A percentile compares a stretch with the other conserved stretches of the same genome.
Conservation (phyloP, 2,797 vertebrate genomes). For the Helicolenus hilgendorfi region DNA sequence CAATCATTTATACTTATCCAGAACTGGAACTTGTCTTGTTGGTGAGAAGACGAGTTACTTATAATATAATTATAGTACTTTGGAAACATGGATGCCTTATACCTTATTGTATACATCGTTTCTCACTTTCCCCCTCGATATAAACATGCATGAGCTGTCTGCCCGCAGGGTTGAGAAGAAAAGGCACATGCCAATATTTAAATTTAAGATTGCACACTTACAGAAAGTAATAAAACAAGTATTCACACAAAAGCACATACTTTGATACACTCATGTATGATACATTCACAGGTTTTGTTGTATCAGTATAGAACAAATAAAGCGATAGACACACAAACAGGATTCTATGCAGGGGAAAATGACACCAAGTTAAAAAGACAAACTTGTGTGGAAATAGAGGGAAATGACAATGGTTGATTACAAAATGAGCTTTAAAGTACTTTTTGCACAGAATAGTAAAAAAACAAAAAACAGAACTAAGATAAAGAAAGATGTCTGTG, state of each 20-base stretch:
- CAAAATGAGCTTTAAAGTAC: background rate
- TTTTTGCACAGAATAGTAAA: background rate
- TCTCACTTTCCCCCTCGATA: background rate
- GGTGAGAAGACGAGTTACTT: slow-evolving; percentile 18
- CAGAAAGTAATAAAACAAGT: background rate
- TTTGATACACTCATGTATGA: background rate
- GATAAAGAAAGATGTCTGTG: background rate
- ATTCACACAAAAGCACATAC: background rate
- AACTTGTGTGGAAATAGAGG: background rate
- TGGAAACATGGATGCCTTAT: slow-evolving; percentile 4
- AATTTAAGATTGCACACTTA: background rate
- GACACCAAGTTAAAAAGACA: background rate
- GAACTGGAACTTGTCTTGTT: background rate
- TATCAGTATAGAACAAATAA: background rate
- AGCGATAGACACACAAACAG: background rate
- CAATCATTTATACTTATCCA: background rate
- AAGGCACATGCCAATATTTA: background rate
- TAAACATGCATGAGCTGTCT: slow-evolving; percentile 43
- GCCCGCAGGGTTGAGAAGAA: background rate
- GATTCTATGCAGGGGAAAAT: background rate
- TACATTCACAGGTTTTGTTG: background rate
- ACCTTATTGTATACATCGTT: slow-evolving; percentile 24
- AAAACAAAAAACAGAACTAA: background rate
- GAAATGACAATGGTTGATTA: background rate
- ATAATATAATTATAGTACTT: slow-evolving; percentile 22